Evolutionary conservation across 2,113 vertebrate species (phyloP).

Genomic region (Pluvianellus socialis): DNA sequence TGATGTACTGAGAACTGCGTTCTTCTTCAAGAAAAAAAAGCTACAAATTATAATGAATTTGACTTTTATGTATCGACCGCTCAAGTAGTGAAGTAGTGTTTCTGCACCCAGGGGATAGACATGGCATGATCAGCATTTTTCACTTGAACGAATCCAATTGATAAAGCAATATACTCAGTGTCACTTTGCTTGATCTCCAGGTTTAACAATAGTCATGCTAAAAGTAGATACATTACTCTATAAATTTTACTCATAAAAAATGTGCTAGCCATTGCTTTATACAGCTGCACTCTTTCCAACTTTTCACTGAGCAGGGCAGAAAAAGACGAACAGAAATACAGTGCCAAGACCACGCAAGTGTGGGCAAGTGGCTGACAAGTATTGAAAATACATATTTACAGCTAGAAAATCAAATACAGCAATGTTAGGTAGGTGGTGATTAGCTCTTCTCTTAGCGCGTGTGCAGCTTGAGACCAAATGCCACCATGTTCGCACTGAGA

Average conservation of each 20-base stretch:
- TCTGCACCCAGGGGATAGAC: slow-evolving; percentile 80
- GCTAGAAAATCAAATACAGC: not conserved
- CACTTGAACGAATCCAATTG: slow-evolving; percentile 84
- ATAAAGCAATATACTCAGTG: slow-evolving; percentile 86
- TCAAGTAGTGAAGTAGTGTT: slow-evolving; percentile 83
- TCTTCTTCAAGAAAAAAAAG: slow-evolving; percentile 81
- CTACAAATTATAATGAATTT: slow-evolving; percentile 89
- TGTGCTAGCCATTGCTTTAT: slow-evolving; percentile 78
- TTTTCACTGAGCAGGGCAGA: slow-evolving; percentile 70
- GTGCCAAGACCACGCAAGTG: slow-evolving; percentile 18
- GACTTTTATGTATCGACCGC: slow-evolving; percentile 85
- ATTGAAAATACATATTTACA: not conserved
- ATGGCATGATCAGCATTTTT: slow-evolving; percentile 87
- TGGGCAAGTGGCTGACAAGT: not conserved
- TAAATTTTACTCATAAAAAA: slow-evolving; percentile 82
- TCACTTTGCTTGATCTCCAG: slow-evolving; percentile 84
- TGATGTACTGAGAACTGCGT: slow-evolving; percentile 82
- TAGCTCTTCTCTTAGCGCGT: not conserved
- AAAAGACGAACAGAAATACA: slow-evolving; percentile 35
- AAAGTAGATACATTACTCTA: slow-evolving; percentile 83
- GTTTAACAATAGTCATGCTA: slow-evolving; percentile 86
- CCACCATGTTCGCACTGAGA: not conserved
- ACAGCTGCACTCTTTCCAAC: slow-evolving; percentile 58
- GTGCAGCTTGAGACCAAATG: not conserved
- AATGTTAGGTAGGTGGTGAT: not conserved